These are phyloP conservation scores for Propsilocerus akamusi DNA, from an alignment of 1,140 invertebrate species.

Conservation along the genomic window DNA sequence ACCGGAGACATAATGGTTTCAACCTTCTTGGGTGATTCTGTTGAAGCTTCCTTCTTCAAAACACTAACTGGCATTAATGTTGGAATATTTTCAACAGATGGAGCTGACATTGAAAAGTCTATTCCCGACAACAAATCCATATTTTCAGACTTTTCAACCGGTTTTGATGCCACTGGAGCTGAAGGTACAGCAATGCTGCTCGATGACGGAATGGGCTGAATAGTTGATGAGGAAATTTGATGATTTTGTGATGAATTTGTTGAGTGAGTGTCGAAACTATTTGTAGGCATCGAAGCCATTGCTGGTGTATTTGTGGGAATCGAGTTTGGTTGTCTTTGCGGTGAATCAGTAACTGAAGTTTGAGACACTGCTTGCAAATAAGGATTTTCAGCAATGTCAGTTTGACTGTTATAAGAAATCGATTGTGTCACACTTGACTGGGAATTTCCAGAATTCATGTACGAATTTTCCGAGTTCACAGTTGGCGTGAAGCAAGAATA, in stretches of 20 bases:
- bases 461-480: too few species aligned
- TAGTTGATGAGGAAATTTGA: too few species aligned
- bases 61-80: background rate
- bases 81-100: constrained; percentile 19
- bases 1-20: constrained; percentile 3
- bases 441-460: too few species aligned
- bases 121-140: constrained; percentile 59
- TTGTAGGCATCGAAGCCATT: background rate
- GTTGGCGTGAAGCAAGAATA: too few species aligned
- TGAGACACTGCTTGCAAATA: too few species aligned
- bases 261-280: too few species aligned
- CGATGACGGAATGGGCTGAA: too few species aligned
- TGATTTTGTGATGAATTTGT: too few species aligned
- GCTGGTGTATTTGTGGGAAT: background rate
- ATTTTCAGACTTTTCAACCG: constrained; percentile 30
- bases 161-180: constrained; percentile 7
- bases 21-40: background rate
- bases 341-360: background rate
- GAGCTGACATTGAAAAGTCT: constrained; percentile 38
- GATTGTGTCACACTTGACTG: too few species aligned
- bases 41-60: constrained; percentile 5
- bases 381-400: too few species aligned
- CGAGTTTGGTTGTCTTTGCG: background rate
- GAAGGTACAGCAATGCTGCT: constrained; percentile 7
- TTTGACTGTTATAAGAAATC: too few species aligned